Evolutionary conservation across 2,797 vertebrate species (phyloP).

Genomic region (Enteromius viviparus): DNA sequence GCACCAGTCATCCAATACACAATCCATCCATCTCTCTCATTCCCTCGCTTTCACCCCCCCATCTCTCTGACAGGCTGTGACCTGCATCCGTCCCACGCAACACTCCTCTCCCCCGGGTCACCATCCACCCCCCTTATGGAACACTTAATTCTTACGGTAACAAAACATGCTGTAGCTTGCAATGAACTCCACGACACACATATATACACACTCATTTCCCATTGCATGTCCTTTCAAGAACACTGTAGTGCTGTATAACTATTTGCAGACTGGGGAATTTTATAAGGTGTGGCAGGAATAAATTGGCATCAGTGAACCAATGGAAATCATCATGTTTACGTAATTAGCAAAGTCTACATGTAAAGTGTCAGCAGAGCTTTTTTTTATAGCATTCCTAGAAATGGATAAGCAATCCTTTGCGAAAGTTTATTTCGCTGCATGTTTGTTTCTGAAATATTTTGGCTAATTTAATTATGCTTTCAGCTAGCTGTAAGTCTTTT

Average conservation of each 20-base stretch:
- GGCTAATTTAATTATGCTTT: not conserved
- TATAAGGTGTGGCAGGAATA: not conserved
- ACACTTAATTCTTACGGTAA: slow-evolving; percentile 45
- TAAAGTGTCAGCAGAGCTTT: not conserved
- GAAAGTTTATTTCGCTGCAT: not conserved
- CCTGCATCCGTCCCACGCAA: slow-evolving; percentile 40
- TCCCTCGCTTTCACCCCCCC: slow-evolving; percentile 10
- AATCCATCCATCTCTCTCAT: slow-evolving; percentile 45
- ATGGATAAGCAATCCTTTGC: not conserved
- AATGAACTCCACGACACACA: slow-evolving; percentile 15
- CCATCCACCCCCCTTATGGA: not conserved
- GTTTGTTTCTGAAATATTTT: not conserved
- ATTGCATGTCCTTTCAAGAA: slow-evolving; percentile 9
- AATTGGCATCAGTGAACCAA: not conserved
- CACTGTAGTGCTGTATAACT: not conserved
- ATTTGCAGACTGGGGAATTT: not conserved
- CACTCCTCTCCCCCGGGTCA: slow-evolving; percentile 25
- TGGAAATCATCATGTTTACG: not conserved
- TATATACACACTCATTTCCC: not conserved
- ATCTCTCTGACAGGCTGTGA: slow-evolving; percentile 47
- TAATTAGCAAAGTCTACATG: not conserved
- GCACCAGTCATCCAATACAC: slow-evolving; percentile 47
- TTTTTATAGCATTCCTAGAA: not conserved
- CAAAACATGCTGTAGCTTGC: slow-evolving; percentile 40
- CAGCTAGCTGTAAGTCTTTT: not conserved